Percentiles rank a stretch among this genome's conserved stretches.
phyloP scores from a whole-genome alignment of 1,140 invertebrate species.

The Lepidurus packardi region DNA sequence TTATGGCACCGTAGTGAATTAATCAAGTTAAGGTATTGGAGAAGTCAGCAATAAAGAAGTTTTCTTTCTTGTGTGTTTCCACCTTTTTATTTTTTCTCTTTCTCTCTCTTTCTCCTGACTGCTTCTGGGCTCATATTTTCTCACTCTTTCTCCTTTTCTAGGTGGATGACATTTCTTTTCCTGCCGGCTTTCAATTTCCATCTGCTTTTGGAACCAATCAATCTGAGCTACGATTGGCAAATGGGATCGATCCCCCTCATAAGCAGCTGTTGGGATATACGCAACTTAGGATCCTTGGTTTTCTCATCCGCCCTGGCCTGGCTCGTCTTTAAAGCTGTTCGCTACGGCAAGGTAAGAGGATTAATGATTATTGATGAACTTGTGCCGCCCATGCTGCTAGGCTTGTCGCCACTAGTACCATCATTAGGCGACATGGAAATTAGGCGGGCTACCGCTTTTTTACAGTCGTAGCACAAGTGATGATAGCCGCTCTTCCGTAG shows the following conservation, averaged over 20 bases:
- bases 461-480: too few relatives aligned
- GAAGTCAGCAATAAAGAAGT: neutral
- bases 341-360: constrained; percentile 20
- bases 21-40: constrained; percentile 19
- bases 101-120: neutral
- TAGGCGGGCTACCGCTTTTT: too few relatives aligned
- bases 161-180: constrained; percentile 50
- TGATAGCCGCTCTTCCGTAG: too few relatives aligned
- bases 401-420: too few relatives aligned
- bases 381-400: too few relatives aligned
- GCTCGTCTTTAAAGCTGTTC: neutral
- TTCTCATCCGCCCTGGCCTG: constrained; percentile 38
- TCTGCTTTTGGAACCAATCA: constrained; percentile 49
- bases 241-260: constrained; percentile 53
- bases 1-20: constrained; percentile 3
- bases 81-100: neutral
- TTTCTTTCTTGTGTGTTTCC: neutral
- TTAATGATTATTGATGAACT: neutral
- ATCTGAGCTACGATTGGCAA: constrained; percentile 54
- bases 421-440: too few relatives aligned
- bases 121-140: neutral
- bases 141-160: constrained; percentile 38
- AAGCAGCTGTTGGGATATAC: constrained; percentile 43
- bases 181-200: constrained; percentile 51
- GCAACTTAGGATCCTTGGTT: constrained; percentile 46